Base-by-base conservation (phyloP, 2,797 vertebrate species). In the Bothrops alternatus region DNA sequence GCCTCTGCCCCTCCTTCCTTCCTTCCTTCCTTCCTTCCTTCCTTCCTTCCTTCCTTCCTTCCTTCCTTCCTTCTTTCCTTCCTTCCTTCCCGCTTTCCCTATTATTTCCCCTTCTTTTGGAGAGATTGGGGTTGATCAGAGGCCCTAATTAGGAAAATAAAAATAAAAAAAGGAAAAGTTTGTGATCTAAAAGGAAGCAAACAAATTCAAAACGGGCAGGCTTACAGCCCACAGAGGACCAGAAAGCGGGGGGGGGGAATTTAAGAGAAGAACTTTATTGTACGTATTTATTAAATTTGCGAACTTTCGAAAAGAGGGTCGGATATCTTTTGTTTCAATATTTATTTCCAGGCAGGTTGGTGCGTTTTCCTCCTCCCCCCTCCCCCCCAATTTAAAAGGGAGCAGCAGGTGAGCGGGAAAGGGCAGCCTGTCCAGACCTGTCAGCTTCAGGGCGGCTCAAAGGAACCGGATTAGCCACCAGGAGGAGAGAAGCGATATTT, bases 401-500 rank as follows among this genome's bases (percentile, higher is more conserved):
- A 97, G 94, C 96, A 96, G 96, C 96, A 92, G 90, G 92, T 94
- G 95, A 93, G 95, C 92, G 57, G 92, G 91, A 20, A 93, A 94
- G 87, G 37, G 86, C 91, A 94, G 95, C 92, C 94, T 94, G 94
- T 94, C 94, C 92, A 91, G 95, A 94, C 94, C 94, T 78, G 87
- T 86, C 90, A 91, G 92, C 94, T 95, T 94, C 95, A 93, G 93
- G 91, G 91, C 93, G 89, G 93, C 95, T 94, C 93, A 96, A 90
- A 95, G 93, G 95, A 93, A 88, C 89, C 47, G 96, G 96, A 96
- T 97, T 97, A 97, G 91, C 95, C 88, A 96, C 91, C 96, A 96
- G 96, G 95, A 94, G 96, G 95, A 96, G 94, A 96, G 96, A 95
- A 96, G 95, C 96, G 96, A 96, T 95, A 96, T 96, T 97, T 97